A percentile compares a stretch with the other conserved stretches of the same genome.
Evolutionary conservation across 1,140 invertebrate genomes (phyloP).

Genomic region (Thaumatotibia leucotreta): DNA sequence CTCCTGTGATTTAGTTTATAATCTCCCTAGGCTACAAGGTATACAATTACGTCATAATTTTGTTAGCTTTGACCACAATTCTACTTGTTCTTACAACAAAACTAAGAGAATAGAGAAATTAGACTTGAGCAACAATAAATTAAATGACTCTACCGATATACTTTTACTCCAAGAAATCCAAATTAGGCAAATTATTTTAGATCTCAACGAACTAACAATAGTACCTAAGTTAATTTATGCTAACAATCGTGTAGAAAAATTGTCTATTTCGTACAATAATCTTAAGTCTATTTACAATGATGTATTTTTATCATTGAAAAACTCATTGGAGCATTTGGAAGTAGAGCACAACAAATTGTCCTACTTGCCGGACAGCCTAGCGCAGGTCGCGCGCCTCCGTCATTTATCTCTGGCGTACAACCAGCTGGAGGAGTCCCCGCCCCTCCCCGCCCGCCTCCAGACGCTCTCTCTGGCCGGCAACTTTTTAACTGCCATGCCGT

Average conservation of each 20-base stretch:
- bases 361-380: slow-evolving; percentile 82
- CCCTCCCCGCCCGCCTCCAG: slow-evolving; percentile 80
- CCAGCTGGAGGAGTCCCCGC: slow-evolving; percentile 77
- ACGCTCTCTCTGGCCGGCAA: slow-evolving; percentile 90
- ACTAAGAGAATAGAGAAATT: slow-evolving; percentile 85
- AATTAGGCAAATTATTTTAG: slow-evolving; percentile 88
- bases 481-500: slow-evolving; percentile 84
- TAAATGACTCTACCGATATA: slow-evolving; percentile 78
- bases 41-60: slow-evolving; percentile 90
- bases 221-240: slow-evolving; percentile 82
- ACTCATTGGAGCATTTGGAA: slow-evolving; percentile 88
- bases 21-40: slow-evolving; percentile 81
- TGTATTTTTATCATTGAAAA: slow-evolving; percentile 83
- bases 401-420: slow-evolving; percentile 92
- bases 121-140: slow-evolving; percentile 89
- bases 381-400: slow-evolving; percentile 80
- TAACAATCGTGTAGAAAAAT: slow-evolving; percentile 82
- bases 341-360: slow-evolving; percentile 87
- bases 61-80: slow-evolving; percentile 78
- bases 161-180: slow-evolving; percentile 83
- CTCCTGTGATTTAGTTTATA: slow-evolving; percentile 80
- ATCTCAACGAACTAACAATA: slow-evolving; percentile 83
- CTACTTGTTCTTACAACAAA: slow-evolving; percentile 79
- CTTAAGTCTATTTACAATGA: slow-evolving; percentile 81
- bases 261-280: slow-evolving; percentile 88